Evolutionary conservation across 2,888 invertebrate species (phyloP).

Genomic region (Drosophila bunnanda): DNA sequence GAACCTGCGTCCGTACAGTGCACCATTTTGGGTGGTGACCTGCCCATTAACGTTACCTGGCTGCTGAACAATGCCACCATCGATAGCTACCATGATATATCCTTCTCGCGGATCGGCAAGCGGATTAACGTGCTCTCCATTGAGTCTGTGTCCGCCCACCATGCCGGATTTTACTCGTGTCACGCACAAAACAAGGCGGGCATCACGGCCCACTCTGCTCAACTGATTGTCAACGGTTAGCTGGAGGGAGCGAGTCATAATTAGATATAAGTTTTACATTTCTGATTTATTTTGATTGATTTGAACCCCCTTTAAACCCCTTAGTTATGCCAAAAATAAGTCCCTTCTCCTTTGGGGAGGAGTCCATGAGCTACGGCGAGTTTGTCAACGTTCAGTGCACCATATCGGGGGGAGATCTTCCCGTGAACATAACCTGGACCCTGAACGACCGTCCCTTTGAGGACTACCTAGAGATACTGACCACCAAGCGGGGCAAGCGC

Average conservation of each 20-base stretch:
- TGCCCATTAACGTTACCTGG: conserved; percentile 88
- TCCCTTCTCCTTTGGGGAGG: conserved; percentile 91
- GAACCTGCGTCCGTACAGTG: conserved; percentile 87
- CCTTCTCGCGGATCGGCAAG: conserved; percentile 87
- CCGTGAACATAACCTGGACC: conserved; percentile 87
- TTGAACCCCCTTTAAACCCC: conserved; percentile 3
- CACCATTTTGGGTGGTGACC: conserved; percentile 88
- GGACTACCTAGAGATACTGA: conserved; percentile 83
- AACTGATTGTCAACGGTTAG: conserved; percentile 87
- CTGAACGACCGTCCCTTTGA: conserved; percentile 86
- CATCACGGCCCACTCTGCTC: conserved; percentile 86
- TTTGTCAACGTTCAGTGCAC: conserved; percentile 86
- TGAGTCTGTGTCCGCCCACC: conserved; percentile 86
- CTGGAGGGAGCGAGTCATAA: neutral
- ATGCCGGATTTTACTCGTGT: conserved; percentile 90
- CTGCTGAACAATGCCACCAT: conserved; percentile 85
- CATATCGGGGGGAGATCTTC: conserved; percentile 86
- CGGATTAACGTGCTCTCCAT: conserved; percentile 88
- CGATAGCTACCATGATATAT: conserved; percentile 85
- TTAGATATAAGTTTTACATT: neutral
- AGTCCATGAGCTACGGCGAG: conserved; percentile 89
- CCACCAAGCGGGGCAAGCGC: conserved; percentile 85
- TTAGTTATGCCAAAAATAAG: conserved; percentile 86
- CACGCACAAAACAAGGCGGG: conserved; percentile 88
- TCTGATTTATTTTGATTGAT: conserved; percentile 11